Conservation (phyloP, 1,140 invertebrate genomes). For the Idris sp. region DNA sequence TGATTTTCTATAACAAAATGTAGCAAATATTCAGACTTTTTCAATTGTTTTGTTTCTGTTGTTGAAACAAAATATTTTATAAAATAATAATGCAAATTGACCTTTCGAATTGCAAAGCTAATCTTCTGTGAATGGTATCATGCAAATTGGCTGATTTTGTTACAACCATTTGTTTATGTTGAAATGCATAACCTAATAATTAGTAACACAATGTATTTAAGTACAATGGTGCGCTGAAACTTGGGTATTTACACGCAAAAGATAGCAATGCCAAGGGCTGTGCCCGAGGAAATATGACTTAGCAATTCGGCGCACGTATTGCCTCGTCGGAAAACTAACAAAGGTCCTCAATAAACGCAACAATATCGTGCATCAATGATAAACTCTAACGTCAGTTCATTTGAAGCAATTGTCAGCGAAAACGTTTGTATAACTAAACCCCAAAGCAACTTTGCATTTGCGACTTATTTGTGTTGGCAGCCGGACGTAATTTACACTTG, state of each 20-base stretch:
- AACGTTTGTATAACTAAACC: slow-evolving; percentile 47
- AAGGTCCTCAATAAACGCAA: slow-evolving; percentile 49
- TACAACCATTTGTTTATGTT: slow-evolving; percentile 18
- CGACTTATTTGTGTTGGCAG: slow-evolving; percentile 4
- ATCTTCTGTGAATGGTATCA: no score
- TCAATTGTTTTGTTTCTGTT: no score
- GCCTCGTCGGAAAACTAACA: slow-evolving; percentile 48
- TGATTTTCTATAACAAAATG: no score
- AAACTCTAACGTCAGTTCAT: slow-evolving; percentile 48
- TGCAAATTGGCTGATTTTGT: no score
- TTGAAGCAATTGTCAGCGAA: slow-evolving; percentile 54
- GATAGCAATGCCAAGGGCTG: slow-evolving; percentile 24
- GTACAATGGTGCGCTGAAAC: slow-evolving; percentile 29
- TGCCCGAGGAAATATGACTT: slow-evolving; percentile 40
- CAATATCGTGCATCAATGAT: slow-evolving; percentile 56
- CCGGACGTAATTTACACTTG: slow-evolving; percentile 27
- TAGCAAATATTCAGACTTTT: no score
- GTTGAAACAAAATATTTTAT: no score
- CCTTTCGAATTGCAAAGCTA: no score
- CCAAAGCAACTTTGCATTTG: slow-evolving; percentile 37
- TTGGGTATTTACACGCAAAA: slow-evolving; percentile 35
- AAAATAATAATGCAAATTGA: no score
- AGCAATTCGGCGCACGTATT: slow-evolving; percentile 41
- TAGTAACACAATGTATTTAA: slow-evolving; percentile 5
- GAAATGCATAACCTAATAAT: slow-evolving; percentile 27